These are phyloP conservation scores for Scaeva pyrastri DNA, from an alignment of 2,888 invertebrate genomes.

Conservation along the genomic window DNA sequence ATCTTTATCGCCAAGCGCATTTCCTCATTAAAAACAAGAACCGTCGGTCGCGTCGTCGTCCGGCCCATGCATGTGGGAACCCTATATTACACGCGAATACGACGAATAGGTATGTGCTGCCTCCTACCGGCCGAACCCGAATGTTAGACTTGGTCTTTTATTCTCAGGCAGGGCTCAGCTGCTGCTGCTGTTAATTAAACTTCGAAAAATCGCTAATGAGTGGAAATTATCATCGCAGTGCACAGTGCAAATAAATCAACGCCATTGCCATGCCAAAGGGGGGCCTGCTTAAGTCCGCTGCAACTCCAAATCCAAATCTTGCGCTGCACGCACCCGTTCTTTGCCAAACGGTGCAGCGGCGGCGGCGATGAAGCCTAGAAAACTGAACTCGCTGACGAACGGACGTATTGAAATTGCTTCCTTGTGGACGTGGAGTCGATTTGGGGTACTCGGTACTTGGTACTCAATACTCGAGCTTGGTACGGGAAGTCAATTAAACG, in stretches of 20 bases:
- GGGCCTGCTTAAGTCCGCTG: background rate
- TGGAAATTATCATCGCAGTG: slow-evolving; percentile 73
- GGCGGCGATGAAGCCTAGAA: slow-evolving; percentile 38
- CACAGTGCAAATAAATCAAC: slow-evolving; percentile 71
- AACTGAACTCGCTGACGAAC: slow-evolving; percentile 15
- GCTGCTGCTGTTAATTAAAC: slow-evolving; percentile 65
- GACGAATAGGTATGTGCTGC: slow-evolving; percentile 38
- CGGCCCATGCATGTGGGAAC: slow-evolving; percentile 13
- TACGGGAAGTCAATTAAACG: slow-evolving; percentile 73
- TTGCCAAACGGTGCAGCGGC: background rate
- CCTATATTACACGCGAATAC: slow-evolving; percentile 30
- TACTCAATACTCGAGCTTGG: slow-evolving; percentile 46
- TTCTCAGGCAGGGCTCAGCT: slow-evolving; percentile 33
- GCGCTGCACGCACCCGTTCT: slow-evolving; percentile 65
- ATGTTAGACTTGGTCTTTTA: slow-evolving; percentile 52
- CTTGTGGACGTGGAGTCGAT: slow-evolving; percentile 53
- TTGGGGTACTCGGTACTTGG: slow-evolving; percentile 40
- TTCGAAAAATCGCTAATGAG: slow-evolving; percentile 74
- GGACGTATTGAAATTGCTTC: slow-evolving; percentile 70
- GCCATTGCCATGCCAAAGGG: slow-evolving; percentile 33
- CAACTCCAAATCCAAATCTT: slow-evolving; percentile 19
- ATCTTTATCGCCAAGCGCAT: slow-evolving; percentile 70
- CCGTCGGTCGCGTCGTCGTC: background rate
- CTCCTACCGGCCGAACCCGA: slow-evolving; percentile 45
- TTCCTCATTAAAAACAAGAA: slow-evolving; percentile 73